Evolutionary conservation across 2,888 invertebrate species (phyloP).

Genomic region (Pharmacophagus antenor): DNA sequence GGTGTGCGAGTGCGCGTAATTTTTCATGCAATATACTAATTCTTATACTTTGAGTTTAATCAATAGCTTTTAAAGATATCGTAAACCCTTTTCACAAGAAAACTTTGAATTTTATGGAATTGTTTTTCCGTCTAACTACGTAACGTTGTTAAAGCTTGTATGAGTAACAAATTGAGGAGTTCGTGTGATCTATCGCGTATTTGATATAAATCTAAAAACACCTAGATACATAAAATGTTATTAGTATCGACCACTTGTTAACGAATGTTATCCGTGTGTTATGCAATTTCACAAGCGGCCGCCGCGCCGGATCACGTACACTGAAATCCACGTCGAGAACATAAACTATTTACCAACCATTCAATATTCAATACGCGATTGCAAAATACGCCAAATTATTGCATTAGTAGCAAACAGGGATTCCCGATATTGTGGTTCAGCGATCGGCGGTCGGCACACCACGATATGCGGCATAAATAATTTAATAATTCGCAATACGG

Average conservation of each 20-base stretch:
- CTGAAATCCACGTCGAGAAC: constrained; percentile 75
- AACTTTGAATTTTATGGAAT: too few species aligned
- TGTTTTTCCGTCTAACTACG: not conserved
- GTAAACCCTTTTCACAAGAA: too few species aligned
- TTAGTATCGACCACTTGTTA: constrained; percentile 71
- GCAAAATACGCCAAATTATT: constrained; percentile 82
- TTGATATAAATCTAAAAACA: constrained; percentile 65
- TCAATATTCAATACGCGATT: constrained; percentile 80
- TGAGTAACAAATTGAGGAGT: constrained; percentile 31
- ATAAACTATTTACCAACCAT: constrained; percentile 80
- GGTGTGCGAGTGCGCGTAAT: too few species aligned
- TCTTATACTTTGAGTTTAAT: too few species aligned
- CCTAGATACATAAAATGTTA: constrained; percentile 66
- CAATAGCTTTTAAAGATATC: too few species aligned
- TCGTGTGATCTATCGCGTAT: constrained; percentile 53
- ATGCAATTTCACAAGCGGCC: constrained; percentile 70
- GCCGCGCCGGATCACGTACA: constrained; percentile 70
- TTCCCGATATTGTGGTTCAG: constrained; percentile 80
- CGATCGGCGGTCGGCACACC: constrained; percentile 69
- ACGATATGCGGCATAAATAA: constrained; percentile 80
- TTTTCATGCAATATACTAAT: too few species aligned
- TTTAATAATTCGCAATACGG: constrained; percentile 81
- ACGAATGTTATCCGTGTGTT: constrained; percentile 68
- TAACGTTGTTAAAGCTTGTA: constrained; percentile 3
- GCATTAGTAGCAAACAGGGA: constrained; percentile 79